Conservation (phyloP, 2,113 vertebrate genomes). For the Buteo buteo region DNA sequence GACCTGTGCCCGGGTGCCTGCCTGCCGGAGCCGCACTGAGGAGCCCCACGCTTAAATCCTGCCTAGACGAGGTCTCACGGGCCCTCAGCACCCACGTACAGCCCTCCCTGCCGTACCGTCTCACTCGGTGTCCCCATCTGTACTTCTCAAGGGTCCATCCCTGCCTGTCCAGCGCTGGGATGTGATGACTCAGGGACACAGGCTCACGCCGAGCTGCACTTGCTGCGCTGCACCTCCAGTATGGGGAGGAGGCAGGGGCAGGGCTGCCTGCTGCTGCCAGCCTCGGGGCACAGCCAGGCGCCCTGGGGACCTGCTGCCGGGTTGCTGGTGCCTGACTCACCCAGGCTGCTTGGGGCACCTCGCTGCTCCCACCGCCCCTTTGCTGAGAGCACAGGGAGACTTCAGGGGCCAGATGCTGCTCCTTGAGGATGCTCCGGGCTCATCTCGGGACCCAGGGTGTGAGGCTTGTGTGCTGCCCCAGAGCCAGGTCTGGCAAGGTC, state of each 20-base stretch:
- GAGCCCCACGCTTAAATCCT: neutral
- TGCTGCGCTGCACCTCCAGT: neutral
- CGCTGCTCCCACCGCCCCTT: neutral
- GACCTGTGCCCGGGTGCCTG: neutral
- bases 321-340: neutral
- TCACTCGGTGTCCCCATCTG: neutral
- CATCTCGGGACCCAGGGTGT: rapidly evolving
- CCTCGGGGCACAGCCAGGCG: neutral
- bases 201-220: neutral
- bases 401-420: rapidly evolving
- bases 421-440: neutral
- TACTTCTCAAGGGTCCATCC: neutral
- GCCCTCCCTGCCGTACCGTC: rapidly evolving
- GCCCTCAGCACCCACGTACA: neutral
- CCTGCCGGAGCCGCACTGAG: neutral
- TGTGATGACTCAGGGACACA: neutral
- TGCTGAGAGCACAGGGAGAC: neutral
- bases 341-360: neutral
- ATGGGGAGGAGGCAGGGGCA: neutral
- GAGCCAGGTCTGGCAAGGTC: neutral
- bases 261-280: neutral
- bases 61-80: neutral
- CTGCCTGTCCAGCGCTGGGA: neutral
- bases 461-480: rapidly evolving
- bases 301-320: neutral